Conservation (phyloP, 37 sponge, comb jelly and placozoan genomes). For the Haliclona indistincta region DNA sequence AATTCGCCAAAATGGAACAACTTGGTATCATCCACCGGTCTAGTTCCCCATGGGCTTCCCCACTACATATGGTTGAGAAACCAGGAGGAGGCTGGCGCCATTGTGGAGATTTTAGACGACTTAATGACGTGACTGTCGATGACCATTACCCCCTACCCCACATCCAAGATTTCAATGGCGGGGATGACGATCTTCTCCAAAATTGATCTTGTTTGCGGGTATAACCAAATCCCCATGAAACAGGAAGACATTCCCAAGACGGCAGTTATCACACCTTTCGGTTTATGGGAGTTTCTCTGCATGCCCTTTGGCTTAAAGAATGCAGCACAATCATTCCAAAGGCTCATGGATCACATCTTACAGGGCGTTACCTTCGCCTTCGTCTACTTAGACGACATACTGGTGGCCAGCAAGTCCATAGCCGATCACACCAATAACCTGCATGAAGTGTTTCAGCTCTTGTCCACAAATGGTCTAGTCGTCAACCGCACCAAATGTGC, state of each 20-base stretch:
- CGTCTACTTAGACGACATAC: not conserved
- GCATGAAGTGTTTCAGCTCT: not conserved
- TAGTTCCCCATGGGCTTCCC: too few species aligned
- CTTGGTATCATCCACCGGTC: not conserved
- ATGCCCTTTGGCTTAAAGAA: not conserved
- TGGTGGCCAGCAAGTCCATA: not conserved
- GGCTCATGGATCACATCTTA: not conserved
- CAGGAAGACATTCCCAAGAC: not conserved
- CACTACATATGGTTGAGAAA: too few species aligned
- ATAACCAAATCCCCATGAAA: too few species aligned
- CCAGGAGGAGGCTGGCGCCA: not conserved
- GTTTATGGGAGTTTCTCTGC: too few species aligned
- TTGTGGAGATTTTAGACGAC: not conserved
- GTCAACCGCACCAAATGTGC: not conserved
- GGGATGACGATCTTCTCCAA: not conserved
- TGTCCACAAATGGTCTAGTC: not conserved
- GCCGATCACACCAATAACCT: not conserved
- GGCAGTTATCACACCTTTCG: not conserved
- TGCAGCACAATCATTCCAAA: not conserved
- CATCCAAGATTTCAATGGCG: too few species aligned
- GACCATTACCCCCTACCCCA: not conserved
- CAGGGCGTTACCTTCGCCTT: not conserved
- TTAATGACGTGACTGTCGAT: not conserved
- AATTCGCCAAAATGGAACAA: too few species aligned
- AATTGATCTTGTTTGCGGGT: too few species aligned